A percentile compares a stretch with the other conserved stretches of the same genome.
These are phyloP conservation scores for Cygnus atratus DNA, from an alignment of 2,113 vertebrate genomes.

Conservation along the genomic window DNA sequence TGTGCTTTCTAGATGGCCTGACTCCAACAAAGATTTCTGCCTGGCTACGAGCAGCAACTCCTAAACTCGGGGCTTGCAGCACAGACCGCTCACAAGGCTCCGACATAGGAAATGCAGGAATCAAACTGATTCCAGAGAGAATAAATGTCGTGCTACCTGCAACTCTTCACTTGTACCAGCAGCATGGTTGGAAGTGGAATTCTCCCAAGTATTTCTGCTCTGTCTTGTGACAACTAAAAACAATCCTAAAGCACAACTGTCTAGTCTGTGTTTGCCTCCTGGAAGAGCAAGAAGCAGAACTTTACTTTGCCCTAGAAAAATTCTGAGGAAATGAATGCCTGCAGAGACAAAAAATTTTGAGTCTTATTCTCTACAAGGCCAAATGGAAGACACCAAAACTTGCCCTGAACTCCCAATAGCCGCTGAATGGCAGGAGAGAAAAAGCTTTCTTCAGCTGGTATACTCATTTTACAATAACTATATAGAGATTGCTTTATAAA, in stretches of 20 bases:
- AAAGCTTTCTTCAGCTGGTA: neutral
- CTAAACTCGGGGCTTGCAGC: neutral
- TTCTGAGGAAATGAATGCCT: neutral
- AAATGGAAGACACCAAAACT: neutral
- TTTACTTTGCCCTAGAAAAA: neutral
- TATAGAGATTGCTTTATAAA: neutral
- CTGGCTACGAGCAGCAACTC: neutral
- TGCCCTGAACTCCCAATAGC: neutral
- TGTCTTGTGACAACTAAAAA: neutral
- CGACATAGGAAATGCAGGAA: neutral
- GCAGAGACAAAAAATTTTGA: neutral
- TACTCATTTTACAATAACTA: neutral
- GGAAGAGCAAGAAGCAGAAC: neutral
- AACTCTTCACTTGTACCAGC: neutral
- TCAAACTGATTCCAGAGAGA: neutral
- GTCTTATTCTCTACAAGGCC: neutral
- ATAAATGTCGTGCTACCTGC: rapidly evolving
- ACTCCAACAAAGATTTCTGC: rapidly evolving
- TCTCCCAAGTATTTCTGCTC: neutral
- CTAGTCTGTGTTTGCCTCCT: neutral
- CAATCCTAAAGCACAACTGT: neutral
- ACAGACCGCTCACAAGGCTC: neutral
- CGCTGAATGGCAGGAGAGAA: neutral
- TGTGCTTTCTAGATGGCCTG: neutral
- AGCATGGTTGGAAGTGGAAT: neutral